Base-by-base conservation (phyloP, 2,113 vertebrate genomes). In the Tetrax tetrax region DNA sequence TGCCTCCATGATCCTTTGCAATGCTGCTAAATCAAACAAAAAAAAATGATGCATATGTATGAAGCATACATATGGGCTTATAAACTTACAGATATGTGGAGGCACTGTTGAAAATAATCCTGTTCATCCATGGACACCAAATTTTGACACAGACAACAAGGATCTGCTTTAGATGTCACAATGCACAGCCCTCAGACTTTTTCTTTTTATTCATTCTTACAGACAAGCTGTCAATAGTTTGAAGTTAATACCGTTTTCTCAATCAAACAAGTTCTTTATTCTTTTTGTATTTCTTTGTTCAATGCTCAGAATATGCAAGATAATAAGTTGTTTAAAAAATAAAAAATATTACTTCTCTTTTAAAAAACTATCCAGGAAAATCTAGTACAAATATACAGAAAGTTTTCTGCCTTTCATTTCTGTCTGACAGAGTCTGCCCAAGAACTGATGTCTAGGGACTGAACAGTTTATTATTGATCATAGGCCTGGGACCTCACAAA, bases 121-220 rank as follows among this genome's bases (percentile, higher is more conserved):
- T 47, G 7, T 41, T 80, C 50, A 37, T 53, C 68, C 45, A 48
- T 2, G 21, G 31, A 43, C 21, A 72, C 4, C 12, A 20, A 6
- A 53, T 83, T 68, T 83, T 64, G 33, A 66, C 24, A 48, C 20
- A 61, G 19, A 61, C 7, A 27, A 65, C 38, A 88, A 56, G 10
- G 6, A 51, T 20, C 21, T 57, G 31, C 47, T 75, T 61, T 64
- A 68, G 33, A 54, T 68, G 6, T n/a, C n/a, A 37, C 5, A 45
- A 35, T 33, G n/a, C 0, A 3, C 31, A 43, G 14, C 2, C 33
- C 19, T 82, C 53, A 59, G 3, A 6, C 13, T 54, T 3, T 54
- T 80, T 83, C 69, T 71, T 31, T 63, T 29, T 29, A 35, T 53
- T 59, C 5, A 12, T 29, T 89, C 35, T 70, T 48, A 33, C 4